A percentile compares a stretch with the other conserved stretches of the same genome.
Evolutionary conservation across 1,140 invertebrate species (phyloP).

Genomic region (Gonioctena quinquepunctata): DNA sequence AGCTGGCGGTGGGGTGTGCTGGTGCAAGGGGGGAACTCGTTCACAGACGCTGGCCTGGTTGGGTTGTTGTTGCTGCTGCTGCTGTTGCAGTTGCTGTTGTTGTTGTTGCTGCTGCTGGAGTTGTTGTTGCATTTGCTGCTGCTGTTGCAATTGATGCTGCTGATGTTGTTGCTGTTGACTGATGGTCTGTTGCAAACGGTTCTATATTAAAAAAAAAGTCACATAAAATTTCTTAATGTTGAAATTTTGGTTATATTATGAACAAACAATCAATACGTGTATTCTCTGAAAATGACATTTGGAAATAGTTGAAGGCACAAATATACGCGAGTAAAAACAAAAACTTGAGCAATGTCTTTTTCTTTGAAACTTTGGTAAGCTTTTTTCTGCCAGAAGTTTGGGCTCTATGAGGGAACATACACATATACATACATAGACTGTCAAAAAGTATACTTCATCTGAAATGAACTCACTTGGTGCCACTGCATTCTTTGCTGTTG

Average conservation of each 20-base stretch:
- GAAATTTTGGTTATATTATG: too few relatives aligned
- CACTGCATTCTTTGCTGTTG: conserved; percentile 31
- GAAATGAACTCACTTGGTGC: neutral
- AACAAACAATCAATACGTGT: too few relatives aligned
- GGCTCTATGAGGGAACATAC: too few relatives aligned
- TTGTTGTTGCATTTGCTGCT: conserved; percentile 32
- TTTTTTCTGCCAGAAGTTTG: too few relatives aligned
- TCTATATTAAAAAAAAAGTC: neutral
- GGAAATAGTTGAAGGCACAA: too few relatives aligned
- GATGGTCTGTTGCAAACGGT: conserved; percentile 17
- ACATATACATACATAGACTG: too few relatives aligned
- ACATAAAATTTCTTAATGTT: too few relatives aligned
- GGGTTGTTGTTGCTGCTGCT: conserved; percentile 40
- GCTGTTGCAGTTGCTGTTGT: conserved; percentile 27
- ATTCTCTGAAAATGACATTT: too few relatives aligned
- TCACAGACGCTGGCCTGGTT: conserved; percentile 58
- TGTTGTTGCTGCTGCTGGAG: conserved; percentile 24
- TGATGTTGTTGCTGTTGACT: conserved; percentile 34
- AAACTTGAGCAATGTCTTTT: too few relatives aligned
- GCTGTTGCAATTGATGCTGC: conserved; percentile 21
- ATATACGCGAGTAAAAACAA: too few relatives aligned
- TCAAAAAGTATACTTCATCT: too few relatives aligned
- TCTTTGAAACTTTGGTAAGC: too few relatives aligned
- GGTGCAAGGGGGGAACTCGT: conserved; percentile 73
- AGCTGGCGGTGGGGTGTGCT: conserved; percentile 65